Conservation (phyloP, 2,113 vertebrate genomes). For the Crotalus helleri region DNA sequence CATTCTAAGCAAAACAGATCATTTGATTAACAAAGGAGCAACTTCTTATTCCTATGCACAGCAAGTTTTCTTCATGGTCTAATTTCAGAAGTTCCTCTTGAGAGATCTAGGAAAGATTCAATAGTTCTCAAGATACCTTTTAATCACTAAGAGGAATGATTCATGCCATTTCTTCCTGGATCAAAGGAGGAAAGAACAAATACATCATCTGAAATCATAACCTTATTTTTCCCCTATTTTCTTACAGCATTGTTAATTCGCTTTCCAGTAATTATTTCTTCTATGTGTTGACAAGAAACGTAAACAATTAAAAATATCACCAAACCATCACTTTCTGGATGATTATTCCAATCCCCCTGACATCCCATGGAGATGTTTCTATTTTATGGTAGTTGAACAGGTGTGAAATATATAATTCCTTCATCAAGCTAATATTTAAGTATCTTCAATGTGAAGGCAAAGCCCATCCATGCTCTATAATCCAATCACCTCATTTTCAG, state of each 20-base stretch:
- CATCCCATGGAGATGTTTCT: slow-evolving; percentile 52
- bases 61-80: slow-evolving; percentile 32
- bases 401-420: slow-evolving; percentile 48
- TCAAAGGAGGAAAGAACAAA: neutral
- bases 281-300: slow-evolving; percentile 56
- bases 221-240: slow-evolving; percentile 70
- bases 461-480: slow-evolving; percentile 40
- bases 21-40: neutral
- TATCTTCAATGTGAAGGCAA: slow-evolving; percentile 43
- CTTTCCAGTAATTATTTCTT: slow-evolving; percentile 65
- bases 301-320: slow-evolving; percentile 38
- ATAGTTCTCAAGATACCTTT: slow-evolving; percentile 44
- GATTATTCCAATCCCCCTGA: slow-evolving; percentile 24
- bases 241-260: slow-evolving; percentile 71
- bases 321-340: slow-evolving; percentile 47
- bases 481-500: slow-evolving; percentile 54
- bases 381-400: slow-evolving; percentile 60
- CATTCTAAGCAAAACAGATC: slow-evolving; percentile 16
- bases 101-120: slow-evolving; percentile 34
- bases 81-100: slow-evolving; percentile 53
- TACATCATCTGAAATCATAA: slow-evolving; percentile 53
- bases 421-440: slow-evolving; percentile 48
- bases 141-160: slow-evolving; percentile 56
- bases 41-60: slow-evolving; percentile 34
- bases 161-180: slow-evolving; percentile 50